Base-by-base conservation (phyloP, 2,888 invertebrate species). In the Hipparchia sbordonii region DNA sequence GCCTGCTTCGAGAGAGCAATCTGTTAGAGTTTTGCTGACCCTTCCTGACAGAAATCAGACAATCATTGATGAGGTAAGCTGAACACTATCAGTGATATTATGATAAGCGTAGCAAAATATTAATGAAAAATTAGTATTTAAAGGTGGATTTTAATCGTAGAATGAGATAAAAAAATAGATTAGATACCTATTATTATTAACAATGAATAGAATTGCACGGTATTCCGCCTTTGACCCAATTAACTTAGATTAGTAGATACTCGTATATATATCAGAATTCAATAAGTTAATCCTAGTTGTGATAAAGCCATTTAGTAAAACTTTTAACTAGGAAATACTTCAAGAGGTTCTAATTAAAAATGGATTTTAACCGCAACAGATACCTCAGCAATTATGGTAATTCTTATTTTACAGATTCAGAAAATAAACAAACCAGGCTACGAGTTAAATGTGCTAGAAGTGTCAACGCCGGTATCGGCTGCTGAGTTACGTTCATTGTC, bases 401-500 rank as follows among this genome's bases (percentile, higher is more conserved):
- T 71, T 76, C 33, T 71, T 73, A 2, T 60, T 75, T 91, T 91
- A 52, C 85, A 95, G 95, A 86, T 95, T 54, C 95, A 96, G 75
- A 94, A 94, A 72, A 95, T 97, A 12, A 94, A 93, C 60, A 97
- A 97, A 82, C 97, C 97, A 1, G 96, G 96, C 5, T 95, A 96
- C 67, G 97, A 97, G 81, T 86, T 97, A 63, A 98, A 97, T 85
- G 93, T 96, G 9, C 93, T 97, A 39, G 97, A 98, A 90, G 94
- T 97, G 0, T 96, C 97, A 0, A 96, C 97, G 0, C 96, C 97
- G 0, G 95, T 98, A 2, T 95, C 96, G 1, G 95, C 96, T 2
- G 95, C 96, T 2, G 97, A 97, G 83, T 89, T 98, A 48, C 95
- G 97, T 4, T 95, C 96, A 0, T 88, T 98, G 77, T 96, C 97